Conservation (phyloP, 2,113 vertebrate species). For the Collichthys lucidus region DNA sequence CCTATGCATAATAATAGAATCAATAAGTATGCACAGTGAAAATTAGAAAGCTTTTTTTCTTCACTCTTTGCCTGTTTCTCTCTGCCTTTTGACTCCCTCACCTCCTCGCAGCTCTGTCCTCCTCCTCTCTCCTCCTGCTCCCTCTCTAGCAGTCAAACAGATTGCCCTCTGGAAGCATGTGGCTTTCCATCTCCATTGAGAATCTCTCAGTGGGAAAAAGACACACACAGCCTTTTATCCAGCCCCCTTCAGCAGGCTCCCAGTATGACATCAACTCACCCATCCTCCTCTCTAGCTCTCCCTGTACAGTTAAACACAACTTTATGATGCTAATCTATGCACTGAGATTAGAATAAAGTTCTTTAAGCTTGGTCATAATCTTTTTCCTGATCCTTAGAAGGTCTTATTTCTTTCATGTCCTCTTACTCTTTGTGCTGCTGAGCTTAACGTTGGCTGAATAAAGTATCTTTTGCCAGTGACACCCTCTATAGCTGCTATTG, state of each 20-base stretch:
- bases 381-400: conserved; percentile 18
- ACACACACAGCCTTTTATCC: conserved; percentile 52
- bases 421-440: conserved; percentile 21
- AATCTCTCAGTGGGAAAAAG: conserved; percentile 62
- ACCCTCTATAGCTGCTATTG: conserved; percentile 36
- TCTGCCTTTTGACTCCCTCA: conserved; percentile 27
- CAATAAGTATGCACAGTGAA: conserved; percentile 34
- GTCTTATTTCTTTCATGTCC: conserved; percentile 30
- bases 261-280: conserved; percentile 39
- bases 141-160: conserved; percentile 53
- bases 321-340: conserved; percentile 43
- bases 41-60: conserved; percentile 37
- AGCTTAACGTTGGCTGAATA: conserved; percentile 40
- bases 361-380: background rate
- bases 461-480: conserved; percentile 44
- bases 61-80: conserved; percentile 33
- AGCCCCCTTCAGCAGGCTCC: conserved; percentile 59
- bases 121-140: conserved; percentile 34
- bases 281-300: conserved; percentile 15
- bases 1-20: conserved; percentile 29
- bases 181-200: conserved; percentile 68
- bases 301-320: conserved; percentile 28
- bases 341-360: conserved; percentile 37
- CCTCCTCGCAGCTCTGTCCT: conserved; percentile 38
- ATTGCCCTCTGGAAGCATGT: conserved; percentile 65